Percentiles rank a stretch among this genome's conserved stretches.
Evolutionary conservation across 1,140 invertebrate genomes (phyloP).

Genomic region (Heliconius himera): DNA sequence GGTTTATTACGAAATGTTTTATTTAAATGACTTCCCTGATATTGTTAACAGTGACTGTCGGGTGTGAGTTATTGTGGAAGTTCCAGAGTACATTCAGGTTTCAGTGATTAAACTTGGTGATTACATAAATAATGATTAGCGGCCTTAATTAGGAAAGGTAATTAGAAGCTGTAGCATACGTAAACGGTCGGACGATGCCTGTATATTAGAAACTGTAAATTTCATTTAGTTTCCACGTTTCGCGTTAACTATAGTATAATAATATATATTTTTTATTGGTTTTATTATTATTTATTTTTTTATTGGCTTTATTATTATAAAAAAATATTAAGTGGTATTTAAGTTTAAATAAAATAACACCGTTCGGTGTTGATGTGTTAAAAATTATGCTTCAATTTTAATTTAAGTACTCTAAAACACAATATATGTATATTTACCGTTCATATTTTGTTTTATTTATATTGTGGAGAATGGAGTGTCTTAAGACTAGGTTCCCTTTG

Average conservation of each 20-base stretch:
- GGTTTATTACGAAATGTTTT: constrained; percentile 38
- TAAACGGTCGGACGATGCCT: constrained; percentile 25
- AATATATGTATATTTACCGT: too few species aligned
- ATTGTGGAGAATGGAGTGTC: too few species aligned
- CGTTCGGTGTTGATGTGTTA: too few species aligned
- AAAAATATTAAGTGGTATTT: background rate
- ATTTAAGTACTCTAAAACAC: too few species aligned
- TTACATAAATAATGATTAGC: constrained; percentile 32
- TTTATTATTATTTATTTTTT: background rate
- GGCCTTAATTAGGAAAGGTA: constrained; percentile 29
- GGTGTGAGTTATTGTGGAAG: constrained; percentile 13
- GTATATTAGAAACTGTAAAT: constrained; percentile 38
- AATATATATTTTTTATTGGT: background rate
- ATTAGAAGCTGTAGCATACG: constrained; percentile 25
- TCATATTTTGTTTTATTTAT: too few species aligned
- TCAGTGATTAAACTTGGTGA: constrained; percentile 26
- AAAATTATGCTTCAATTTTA: too few species aligned
- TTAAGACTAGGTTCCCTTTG: too few species aligned
- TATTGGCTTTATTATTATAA: background rate
- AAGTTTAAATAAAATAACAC: background rate
- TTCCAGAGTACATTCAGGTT: constrained; percentile 20
- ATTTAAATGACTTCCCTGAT: constrained; percentile 32
- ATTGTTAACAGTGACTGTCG: constrained; percentile 26
- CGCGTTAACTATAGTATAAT: background rate
- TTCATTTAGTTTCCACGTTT: constrained; percentile 30